Conservation (phyloP, 2,888 invertebrate genomes). For the Steinernema hermaphroditum region DNA sequence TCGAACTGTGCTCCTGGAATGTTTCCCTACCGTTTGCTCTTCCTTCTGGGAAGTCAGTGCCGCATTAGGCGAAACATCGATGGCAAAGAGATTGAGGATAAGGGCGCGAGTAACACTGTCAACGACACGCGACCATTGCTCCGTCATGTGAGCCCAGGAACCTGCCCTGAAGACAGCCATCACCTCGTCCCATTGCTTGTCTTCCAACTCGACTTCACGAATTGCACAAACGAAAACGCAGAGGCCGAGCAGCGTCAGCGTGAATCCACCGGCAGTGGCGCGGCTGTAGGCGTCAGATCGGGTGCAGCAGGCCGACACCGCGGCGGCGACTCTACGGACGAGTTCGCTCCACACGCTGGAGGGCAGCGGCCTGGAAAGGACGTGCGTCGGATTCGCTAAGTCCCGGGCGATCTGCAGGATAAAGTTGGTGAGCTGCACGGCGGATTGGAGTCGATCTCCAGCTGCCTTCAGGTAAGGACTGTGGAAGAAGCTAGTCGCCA, state of each 20-base stretch:
- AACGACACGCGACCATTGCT: conserved; percentile 71
- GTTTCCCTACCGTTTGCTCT: conserved; percentile 3
- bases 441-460: conserved; percentile 56
- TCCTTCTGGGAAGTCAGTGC: background rate
- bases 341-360: conserved; percentile 58
- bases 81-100: conserved; percentile 88
- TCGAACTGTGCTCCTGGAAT: background rate
- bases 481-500: conserved; percentile 60
- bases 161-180: conserved; percentile 52
- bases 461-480: conserved; percentile 58
- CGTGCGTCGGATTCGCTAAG: conserved; percentile 53
- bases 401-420: conserved; percentile 59
- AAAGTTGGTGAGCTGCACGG: conserved; percentile 58
- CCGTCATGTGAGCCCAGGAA: conserved; percentile 38
- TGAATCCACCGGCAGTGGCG: conserved; percentile 57
- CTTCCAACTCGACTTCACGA: conserved; percentile 56
- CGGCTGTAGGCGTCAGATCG: conserved; percentile 55
- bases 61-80: conserved; percentile 74
- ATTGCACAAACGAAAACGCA: conserved; percentile 50
- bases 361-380: conserved; percentile 51
- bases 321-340: conserved; percentile 48
- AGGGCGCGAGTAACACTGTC: conserved; percentile 91
- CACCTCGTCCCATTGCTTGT: conserved; percentile 61
- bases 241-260: conserved; percentile 53
- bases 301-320: conserved; percentile 47